A percentile compares a stretch with the other conserved stretches of the same genome.
Evolutionary conservation across 2,113 vertebrate species (phyloP).

Genomic region (Esox niger): DNA sequence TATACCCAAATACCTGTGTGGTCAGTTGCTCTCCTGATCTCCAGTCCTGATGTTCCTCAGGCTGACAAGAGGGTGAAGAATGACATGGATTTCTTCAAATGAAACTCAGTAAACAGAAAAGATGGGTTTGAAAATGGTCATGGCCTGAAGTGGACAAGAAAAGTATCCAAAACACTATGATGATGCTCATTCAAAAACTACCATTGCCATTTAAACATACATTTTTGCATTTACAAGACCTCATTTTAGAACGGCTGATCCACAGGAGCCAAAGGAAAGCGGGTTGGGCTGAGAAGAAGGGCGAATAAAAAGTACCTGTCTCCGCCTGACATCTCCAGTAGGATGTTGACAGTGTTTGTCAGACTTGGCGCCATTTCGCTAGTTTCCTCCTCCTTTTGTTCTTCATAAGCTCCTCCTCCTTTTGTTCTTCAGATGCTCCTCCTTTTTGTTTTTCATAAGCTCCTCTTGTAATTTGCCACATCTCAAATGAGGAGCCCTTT

Average conservation of each 20-base stretch:
- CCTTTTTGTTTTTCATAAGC: no score
- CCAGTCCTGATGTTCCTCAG: neutral
- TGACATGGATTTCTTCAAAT: neutral
- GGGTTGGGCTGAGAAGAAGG: neutral
- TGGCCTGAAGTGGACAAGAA: constrained; percentile 6
- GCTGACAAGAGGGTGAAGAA: neutral
- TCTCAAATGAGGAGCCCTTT: constrained; percentile 16
- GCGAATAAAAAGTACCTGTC: neutral
- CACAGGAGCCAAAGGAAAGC: neutral
- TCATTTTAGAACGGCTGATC: constrained; percentile 10
- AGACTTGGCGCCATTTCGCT: constrained; percentile 3
- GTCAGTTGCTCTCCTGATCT: neutral
- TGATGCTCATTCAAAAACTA: constrained; percentile 20
- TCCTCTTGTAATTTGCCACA: constrained; percentile 14
- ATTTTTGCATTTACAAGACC: constrained; percentile 34
- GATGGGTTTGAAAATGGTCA: constrained; percentile 2
- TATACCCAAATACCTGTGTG: neutral
- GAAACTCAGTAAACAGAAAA: neutral
- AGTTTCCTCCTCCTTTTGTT: neutral
- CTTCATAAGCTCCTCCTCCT: neutral
- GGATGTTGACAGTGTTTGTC: neutral
- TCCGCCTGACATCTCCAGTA: neutral
- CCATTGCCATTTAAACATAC: constrained; percentile 27
- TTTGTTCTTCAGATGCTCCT: constrained; percentile 7
- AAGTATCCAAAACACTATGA: constrained; percentile 18